Conservation (phyloP, 2,113 vertebrate genomes). For the Cygnus atratus region DNA sequence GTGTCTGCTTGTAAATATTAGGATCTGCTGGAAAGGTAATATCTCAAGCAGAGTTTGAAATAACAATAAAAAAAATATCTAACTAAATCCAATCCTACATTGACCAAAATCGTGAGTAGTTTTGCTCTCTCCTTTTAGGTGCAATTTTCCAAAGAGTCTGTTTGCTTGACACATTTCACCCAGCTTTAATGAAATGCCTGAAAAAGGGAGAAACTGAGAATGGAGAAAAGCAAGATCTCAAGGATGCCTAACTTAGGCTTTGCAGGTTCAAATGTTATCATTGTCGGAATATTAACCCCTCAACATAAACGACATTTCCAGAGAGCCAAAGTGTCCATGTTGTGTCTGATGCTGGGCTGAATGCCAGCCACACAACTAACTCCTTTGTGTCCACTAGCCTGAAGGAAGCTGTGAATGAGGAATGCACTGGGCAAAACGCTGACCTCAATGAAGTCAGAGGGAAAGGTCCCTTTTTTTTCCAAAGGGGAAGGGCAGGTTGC, state of each 20-base stretch:
- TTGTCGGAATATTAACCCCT: neutral
- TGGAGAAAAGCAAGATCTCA: neutral
- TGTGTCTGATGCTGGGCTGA: neutral
- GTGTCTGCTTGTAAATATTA: neutral
- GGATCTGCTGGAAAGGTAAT: neutral
- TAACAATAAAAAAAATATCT: neutral
- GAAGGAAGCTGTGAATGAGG: neutral
- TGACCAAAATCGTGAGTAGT: neutral
- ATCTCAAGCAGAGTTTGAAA: neutral
- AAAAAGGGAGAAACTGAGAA: neutral
- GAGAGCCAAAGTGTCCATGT: neutral
- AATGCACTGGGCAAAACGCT: neutral
- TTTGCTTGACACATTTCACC: neutral
- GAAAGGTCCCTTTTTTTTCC: neutral
- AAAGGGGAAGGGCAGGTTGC: neutral
- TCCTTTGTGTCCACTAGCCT: neutral
- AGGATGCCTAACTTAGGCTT: neutral
- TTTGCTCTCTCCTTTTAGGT: neutral
- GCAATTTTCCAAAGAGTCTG: neutral
- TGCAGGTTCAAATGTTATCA: neutral
- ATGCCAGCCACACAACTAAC: neutral
- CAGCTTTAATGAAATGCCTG: neutral
- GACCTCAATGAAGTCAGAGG: neutral
- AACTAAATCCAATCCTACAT: neutral
- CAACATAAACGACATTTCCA: neutral